Conservation (phyloP, 2,113 vertebrate species). For the Ellobius talpinus region DNA sequence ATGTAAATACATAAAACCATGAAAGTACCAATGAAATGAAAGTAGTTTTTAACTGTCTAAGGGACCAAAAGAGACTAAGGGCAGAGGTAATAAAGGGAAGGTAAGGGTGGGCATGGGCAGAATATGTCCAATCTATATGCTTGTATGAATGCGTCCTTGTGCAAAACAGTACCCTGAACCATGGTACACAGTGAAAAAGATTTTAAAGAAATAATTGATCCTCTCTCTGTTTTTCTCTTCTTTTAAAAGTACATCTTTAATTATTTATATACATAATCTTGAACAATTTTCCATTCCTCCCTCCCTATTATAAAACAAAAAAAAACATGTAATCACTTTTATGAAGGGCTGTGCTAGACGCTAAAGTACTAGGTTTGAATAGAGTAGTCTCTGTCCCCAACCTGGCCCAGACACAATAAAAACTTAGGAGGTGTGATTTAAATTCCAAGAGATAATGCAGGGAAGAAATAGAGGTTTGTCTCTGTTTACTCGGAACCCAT, state of each 20-base stretch:
- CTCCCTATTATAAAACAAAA: slow-evolving; percentile 3
- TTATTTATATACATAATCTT: background rate
- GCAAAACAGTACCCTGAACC: background rate
- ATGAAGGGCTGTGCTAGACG: background rate
- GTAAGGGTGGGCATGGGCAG: no score
- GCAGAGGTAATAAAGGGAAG: background rate
- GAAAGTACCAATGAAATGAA: background rate
- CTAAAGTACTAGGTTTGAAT: background rate
- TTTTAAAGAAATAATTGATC: background rate
- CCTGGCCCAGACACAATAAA: slow-evolving; percentile 9
- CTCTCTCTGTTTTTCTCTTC: background rate
- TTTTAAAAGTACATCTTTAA: background rate
- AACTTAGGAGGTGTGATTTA: background rate
- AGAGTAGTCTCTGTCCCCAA: slow-evolving; percentile 18
- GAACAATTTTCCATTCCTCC: slow-evolving; percentile 34
- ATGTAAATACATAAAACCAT: background rate
- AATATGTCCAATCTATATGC: background rate
- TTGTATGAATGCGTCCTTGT: background rate
- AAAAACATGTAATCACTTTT: background rate
- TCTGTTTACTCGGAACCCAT: background rate
- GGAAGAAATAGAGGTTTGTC: background rate
- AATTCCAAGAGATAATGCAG: background rate
- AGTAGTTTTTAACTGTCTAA: no score
- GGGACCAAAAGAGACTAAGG: background rate
- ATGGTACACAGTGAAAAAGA: no score